Evolutionary conservation across 2,113 vertebrate species (phyloP), one percentile per base, ranked within the genome.

Genomic region (Thalassarche chlororhynchos): DNA sequence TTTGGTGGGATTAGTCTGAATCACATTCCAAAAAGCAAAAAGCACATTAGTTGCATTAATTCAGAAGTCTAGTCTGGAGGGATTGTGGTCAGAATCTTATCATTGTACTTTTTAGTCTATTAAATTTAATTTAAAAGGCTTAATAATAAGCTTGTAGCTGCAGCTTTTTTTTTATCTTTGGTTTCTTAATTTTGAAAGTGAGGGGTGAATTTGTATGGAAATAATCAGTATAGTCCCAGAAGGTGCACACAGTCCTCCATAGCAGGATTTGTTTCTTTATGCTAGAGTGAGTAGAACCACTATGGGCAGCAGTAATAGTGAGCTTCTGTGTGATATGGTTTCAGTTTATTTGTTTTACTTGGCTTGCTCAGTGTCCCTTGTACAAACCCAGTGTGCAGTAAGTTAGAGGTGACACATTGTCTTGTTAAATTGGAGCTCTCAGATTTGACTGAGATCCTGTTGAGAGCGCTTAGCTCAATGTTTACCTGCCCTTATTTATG

Each of bases 401-500:
- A 95, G 46, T 93, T 97, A 79, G 79, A 93, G 74, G 76, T 97
- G 89, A 87, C 79, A 64, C 18, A 19, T 65, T 94, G 77, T 88
- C 90, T 42, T 94, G 44, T 93, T 97, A 91, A 96, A 97, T 66
- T 92, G 79, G 61, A 90, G 51, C 34, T 70, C 90, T 97, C 84
- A 17, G 83, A 80, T 96, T 93, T 91, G 71, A 86, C 88, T 93
- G 74, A 87, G 95, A 82, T 94, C 91, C 79, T 95, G 47, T 64
- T 4, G 32, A 97, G 89, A 89, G 47, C 64, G 54, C 60, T 95
- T 93, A 62, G 32, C 82, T 93, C 61, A 38, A 5, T 26, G 36
- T 92, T 96, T 96, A 91, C 90, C 84, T 95, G 72, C 49, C 47
- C 61, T 97, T 95, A 87, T 93, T 98, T 96, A 55, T 54, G 65